These are phyloP conservation scores for Cylas formicarius DNA, from an alignment of 1,140 invertebrate species.

Conservation along the genomic window DNA sequence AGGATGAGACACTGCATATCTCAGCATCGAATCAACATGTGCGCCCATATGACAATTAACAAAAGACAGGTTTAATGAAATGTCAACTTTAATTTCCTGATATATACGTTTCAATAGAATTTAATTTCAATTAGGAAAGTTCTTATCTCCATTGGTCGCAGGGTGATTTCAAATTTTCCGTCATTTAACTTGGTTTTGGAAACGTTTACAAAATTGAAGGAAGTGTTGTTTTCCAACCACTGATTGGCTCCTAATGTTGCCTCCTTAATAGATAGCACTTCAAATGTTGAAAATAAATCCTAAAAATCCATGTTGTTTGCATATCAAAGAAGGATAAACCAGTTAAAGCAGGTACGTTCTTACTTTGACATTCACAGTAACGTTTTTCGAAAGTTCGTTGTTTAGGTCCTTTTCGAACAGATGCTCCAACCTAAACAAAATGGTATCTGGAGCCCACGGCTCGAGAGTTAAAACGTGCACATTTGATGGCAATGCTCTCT, in stretches of 20 bases:
- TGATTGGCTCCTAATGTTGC: slow-evolving; percentile 12
- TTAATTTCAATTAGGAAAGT: slow-evolving; percentile 13
- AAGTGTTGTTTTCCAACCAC: slow-evolving; percentile 5
- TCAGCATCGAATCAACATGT: no score
- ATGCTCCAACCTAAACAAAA: slow-evolving; percentile 81
- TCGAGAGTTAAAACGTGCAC: slow-evolving; percentile 81
- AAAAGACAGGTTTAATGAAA: no score
- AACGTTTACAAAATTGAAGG: slow-evolving; percentile 1
- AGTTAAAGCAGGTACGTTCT: not conserved
- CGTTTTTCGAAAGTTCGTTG: slow-evolving; percentile 47
- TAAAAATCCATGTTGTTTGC: slow-evolving; percentile 7
- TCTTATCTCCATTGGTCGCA: slow-evolving; percentile 15
- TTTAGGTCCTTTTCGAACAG: slow-evolving; percentile 70
- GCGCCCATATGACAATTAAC: no score
- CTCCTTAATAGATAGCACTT: slow-evolving; percentile 9
- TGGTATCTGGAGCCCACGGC: slow-evolving; percentile 58
- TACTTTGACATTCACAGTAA: slow-evolving; percentile 49
- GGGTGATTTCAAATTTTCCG: not conserved
- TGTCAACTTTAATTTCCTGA: no score
- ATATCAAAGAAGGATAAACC: not conserved
- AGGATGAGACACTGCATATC: no score
- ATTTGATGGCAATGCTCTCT: slow-evolving; percentile 57
- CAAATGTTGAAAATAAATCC: slow-evolving; percentile 15
- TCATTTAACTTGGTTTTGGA: not conserved
- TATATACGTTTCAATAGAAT: not conserved